These are phyloP conservation scores for Rhinophrynus dorsalis DNA, from an alignment of 2,797 vertebrate genomes.

Conservation along the genomic window DNA sequence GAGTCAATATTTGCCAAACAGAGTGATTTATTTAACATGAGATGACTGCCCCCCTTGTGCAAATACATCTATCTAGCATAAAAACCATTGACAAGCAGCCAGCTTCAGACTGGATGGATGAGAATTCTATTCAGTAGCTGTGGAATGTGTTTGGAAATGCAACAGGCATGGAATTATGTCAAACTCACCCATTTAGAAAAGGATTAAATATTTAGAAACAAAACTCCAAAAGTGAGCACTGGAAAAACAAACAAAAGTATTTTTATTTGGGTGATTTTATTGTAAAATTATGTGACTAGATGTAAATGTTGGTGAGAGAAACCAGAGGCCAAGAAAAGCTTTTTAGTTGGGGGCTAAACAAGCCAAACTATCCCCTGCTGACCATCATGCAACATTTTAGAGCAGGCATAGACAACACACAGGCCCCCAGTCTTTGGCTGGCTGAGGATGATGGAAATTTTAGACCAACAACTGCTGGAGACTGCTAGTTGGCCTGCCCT, in stretches of 20 bases:
- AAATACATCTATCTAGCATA: constrained; percentile 65
- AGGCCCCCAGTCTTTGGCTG: too few relatives aligned
- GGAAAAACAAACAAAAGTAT: neutral
- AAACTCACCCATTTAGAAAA: constrained; percentile 29
- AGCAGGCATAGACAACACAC: too few relatives aligned
- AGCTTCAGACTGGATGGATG: constrained; percentile 48
- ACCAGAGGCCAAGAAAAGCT: too few relatives aligned
- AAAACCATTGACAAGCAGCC: constrained; percentile 51
- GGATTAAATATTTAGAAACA: constrained; percentile 4
- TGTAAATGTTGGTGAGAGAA: too few relatives aligned
- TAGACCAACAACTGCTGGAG: too few relatives aligned
- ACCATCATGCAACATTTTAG: too few relatives aligned
- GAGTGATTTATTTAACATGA: constrained; percentile 68
- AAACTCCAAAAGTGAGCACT: neutral
- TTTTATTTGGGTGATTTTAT: neutral
- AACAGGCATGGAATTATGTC: constrained; percentile 29
- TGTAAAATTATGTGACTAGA: neutral
- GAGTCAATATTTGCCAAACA: constrained; percentile 75
- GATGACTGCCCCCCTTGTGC: constrained; percentile 66
- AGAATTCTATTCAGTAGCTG: constrained; percentile 48
- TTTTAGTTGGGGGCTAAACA: too few relatives aligned
- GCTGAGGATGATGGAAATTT: too few relatives aligned
- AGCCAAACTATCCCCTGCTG: too few relatives aligned
- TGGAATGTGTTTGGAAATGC: constrained; percentile 37
- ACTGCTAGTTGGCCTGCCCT: too few relatives aligned